These are phyloP conservation scores for Thunnus thynnus DNA, from an alignment of 2,113 vertebrate species.

Conservation along the genomic window DNA sequence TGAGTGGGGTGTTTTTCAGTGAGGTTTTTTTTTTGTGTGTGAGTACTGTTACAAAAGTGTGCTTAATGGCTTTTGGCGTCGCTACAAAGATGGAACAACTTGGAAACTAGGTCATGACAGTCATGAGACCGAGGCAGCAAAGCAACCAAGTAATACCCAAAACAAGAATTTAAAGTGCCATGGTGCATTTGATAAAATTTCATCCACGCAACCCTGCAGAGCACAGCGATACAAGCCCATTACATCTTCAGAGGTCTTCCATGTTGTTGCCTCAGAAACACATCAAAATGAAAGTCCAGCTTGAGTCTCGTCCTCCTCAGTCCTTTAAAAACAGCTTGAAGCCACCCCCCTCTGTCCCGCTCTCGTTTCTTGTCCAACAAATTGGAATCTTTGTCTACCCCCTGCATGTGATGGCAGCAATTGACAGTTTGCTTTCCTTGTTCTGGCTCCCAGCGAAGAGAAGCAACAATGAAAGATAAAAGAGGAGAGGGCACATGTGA, in stretches of 20 bases:
- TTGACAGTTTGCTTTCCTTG: constrained; percentile 53
- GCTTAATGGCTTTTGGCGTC: constrained; percentile 68
- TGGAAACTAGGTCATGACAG: constrained; percentile 69
- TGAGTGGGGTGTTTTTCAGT: background rate
- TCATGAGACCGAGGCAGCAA: constrained; percentile 41
- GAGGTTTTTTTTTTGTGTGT: constrained; percentile 8
- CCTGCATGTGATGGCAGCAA: constrained; percentile 12
- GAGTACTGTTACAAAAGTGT: constrained; percentile 46
- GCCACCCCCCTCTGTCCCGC: constrained; percentile 10
- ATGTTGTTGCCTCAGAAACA: constrained; percentile 52
- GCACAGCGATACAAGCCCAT: constrained; percentile 7
- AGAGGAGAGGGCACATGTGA: constrained; percentile 9
- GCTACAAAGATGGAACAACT: constrained; percentile 60
- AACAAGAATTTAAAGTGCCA: constrained; percentile 44
- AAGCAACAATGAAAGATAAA: constrained; percentile 22
- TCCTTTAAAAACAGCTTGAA: constrained; percentile 53
- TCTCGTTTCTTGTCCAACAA: constrained; percentile 31
- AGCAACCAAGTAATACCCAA: constrained; percentile 40
- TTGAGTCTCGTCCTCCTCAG: constrained; percentile 28
- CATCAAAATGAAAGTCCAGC: constrained; percentile 23
- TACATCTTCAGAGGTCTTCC: constrained; percentile 30
- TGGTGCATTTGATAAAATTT: constrained; percentile 9
- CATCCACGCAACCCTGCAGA: constrained; percentile 27
- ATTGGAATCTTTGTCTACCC: constrained; percentile 33
- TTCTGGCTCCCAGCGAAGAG: constrained; percentile 25